Conservation (phyloP, 1,140 invertebrate species). For the Yoshiicerus persimilis region DNA sequence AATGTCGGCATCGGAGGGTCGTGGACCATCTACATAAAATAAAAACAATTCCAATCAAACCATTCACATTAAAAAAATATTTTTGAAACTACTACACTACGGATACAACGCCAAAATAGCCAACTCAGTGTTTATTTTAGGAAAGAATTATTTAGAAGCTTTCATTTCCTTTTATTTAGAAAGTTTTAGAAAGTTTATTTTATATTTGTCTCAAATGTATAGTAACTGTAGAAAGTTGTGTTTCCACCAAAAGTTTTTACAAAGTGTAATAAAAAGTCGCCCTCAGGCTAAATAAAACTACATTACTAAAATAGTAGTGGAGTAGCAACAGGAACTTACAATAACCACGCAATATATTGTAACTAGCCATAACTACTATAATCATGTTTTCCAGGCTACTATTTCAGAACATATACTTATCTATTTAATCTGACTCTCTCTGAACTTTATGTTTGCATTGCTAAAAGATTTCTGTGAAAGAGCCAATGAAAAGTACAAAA, state of each 20-base stretch:
- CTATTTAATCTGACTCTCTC: not conserved
- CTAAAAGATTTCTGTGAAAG: not conserved
- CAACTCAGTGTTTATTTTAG: too few relatives aligned
- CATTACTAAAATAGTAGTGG: not conserved
- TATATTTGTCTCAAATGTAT: not conserved
- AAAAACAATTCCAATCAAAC: constrained; percentile 9
- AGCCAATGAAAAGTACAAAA: not conserved
- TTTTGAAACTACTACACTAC: not conserved
- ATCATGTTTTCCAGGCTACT: not conserved
- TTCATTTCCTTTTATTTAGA: not conserved
- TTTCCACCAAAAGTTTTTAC: not conserved
- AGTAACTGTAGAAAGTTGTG: not conserved
- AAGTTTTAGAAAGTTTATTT: not conserved
- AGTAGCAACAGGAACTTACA: not conserved
- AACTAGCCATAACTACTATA: not conserved
- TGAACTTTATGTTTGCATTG: not conserved
- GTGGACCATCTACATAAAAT: constrained; percentile 76
- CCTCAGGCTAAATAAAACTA: not conserved
- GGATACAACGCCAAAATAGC: too few relatives aligned
- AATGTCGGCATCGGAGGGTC: constrained; percentile 91
- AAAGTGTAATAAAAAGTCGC: not conserved
- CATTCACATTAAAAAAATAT: not conserved
- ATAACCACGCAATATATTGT: too few relatives aligned
- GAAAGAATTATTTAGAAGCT: too few relatives aligned
- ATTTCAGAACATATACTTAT: not conserved